These are phyloP conservation scores for Nephrotoma guestfalica DNA, from an alignment of 2,888 invertebrate species.

Conservation along the genomic window DNA sequence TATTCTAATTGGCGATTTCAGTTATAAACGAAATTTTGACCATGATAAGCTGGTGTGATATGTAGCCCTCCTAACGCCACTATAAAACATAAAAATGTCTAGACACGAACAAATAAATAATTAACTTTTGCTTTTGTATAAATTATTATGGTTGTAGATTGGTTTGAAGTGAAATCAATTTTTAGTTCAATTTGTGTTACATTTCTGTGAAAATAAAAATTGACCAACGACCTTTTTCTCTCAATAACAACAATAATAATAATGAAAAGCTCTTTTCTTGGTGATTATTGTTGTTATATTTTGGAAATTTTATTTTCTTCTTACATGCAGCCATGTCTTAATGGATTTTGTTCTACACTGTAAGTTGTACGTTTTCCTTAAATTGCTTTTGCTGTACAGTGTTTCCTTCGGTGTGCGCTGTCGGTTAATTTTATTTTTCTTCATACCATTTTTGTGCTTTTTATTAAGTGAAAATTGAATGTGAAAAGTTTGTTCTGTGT, in stretches of 20 bases:
- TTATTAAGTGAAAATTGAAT: background rate
- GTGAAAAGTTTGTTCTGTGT: background rate
- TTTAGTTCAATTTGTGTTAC: background rate
- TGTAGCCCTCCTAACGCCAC: no score
- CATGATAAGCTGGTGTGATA: no score
- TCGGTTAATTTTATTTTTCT: background rate
- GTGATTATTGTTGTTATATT: background rate
- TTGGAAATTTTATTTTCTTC: background rate
- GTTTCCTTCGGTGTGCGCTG: background rate
- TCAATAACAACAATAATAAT: background rate
- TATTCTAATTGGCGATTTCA: no score
- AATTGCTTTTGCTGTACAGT: background rate
- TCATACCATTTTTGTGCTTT: background rate
- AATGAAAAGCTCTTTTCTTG: background rate
- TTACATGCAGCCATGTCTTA: background rate
- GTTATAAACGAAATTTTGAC: no score
- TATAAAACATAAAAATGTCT: background rate
- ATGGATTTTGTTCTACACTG: background rate
- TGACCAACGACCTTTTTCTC: background rate
- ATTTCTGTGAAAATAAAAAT: background rate
- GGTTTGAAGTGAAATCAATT: background rate
- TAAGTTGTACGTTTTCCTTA: background rate
- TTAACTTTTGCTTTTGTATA: background rate
- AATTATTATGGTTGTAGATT: background rate
- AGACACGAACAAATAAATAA: background rate